Evolutionary conservation across 2,888 invertebrate genomes (phyloP).

Genomic region (Prosapia bicincta): DNA sequence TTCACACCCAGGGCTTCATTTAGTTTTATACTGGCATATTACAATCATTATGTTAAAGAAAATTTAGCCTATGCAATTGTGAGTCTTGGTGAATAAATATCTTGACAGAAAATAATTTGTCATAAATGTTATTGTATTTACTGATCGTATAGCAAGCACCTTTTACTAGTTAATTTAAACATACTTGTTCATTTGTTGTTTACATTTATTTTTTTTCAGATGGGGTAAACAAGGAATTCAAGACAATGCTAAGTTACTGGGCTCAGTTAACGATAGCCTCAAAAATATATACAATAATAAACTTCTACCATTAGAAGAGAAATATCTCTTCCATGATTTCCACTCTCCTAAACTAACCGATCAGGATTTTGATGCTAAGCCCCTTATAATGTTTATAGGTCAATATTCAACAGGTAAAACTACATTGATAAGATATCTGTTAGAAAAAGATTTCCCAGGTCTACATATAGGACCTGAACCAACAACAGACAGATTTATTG

Average conservation of each 20-base stretch:
- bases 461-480: slow-evolving; percentile 64
- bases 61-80: no score
- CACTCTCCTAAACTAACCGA: slow-evolving; percentile 56
- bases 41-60: no score
- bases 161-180: neutral
- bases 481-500: slow-evolving; percentile 62
- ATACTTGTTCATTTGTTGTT: neutral
- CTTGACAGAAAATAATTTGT: neutral
- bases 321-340: slow-evolving; percentile 54
- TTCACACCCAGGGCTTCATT: no score
- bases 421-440: slow-evolving; percentile 54
- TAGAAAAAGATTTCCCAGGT: slow-evolving; percentile 58
- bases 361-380: slow-evolving; percentile 62
- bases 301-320: slow-evolving; percentile 52
- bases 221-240: slow-evolving; percentile 18
- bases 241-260: slow-evolving; percentile 20
- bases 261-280: slow-evolving; percentile 16
- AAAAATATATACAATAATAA: slow-evolving; percentile 50
- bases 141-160: neutral
- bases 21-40: no score
- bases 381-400: slow-evolving; percentile 62
- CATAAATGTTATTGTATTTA: neutral
- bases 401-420: slow-evolving; percentile 64
- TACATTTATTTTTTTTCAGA: slow-evolving; percentile 4
- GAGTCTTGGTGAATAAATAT: no score